Percentiles rank a stretch among this genome's conserved stretches.
Conservation (phyloP, 2,888 invertebrate species). For the Callinectes sapidus region DNA sequence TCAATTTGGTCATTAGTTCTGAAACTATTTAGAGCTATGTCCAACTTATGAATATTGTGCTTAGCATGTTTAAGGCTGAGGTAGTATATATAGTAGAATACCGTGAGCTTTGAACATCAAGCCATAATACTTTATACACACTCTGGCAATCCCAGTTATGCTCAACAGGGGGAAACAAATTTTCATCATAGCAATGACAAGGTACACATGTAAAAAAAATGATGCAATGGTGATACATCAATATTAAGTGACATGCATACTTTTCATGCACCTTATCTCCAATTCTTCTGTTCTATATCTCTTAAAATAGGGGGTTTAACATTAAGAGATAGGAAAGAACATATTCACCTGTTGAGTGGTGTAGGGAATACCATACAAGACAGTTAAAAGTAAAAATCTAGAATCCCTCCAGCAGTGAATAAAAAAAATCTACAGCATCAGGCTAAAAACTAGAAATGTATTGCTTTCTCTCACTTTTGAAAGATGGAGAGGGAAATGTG, state of each 20-base stretch:
- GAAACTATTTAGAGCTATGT: constrained; percentile 64
- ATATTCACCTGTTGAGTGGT: constrained; percentile 64
- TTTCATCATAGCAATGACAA: constrained; percentile 30
- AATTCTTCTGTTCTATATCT: background rate
- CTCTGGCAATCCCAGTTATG: constrained; percentile 60
- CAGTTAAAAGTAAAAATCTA: constrained; percentile 62
- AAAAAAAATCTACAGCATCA: constrained; percentile 51
- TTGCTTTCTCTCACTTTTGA: constrained; percentile 68
- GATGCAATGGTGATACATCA: constrained; percentile 44
- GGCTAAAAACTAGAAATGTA: constrained; percentile 69
- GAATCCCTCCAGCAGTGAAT: constrained; percentile 60
- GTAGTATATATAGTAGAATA: constrained; percentile 71
- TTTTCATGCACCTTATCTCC: constrained; percentile 5
- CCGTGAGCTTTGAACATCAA: constrained; percentile 71
- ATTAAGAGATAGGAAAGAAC: constrained; percentile 34
- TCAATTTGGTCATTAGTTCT: constrained; percentile 68
- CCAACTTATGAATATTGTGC: constrained; percentile 70
- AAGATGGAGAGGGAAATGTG: constrained; percentile 59
- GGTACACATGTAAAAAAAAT: constrained; percentile 28
- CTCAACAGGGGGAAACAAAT: constrained; percentile 59
- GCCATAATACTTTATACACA: constrained; percentile 71
- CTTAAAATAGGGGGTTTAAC: constrained; percentile 50
- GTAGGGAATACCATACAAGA: constrained; percentile 63
- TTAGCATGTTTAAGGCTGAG: constrained; percentile 71
- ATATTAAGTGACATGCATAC: constrained; percentile 24